phyloP scores from a whole-genome alignment of 2,113 vertebrate species.

The Oryzias celebensis region DNA sequence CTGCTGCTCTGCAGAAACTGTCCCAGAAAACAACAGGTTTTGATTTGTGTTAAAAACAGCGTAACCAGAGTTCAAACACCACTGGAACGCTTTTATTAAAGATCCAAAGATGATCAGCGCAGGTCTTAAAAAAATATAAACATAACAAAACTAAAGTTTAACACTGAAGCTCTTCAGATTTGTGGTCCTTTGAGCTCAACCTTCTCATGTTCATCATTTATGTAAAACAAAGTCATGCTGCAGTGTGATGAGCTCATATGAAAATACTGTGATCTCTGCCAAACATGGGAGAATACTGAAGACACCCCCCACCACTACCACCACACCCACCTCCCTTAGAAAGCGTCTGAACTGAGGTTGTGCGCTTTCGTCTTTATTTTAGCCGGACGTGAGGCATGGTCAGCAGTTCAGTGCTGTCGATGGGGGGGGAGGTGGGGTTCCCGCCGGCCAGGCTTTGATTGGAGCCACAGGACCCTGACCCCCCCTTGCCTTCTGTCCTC shows the following conservation, averaged over 20 bases:
- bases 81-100: too few relatives aligned
- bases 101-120: too few relatives aligned
- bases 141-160: not conserved
- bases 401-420: conserved; percentile 83
- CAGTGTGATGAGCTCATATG: conserved; percentile 71
- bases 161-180: not conserved
- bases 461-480: conserved; percentile 68
- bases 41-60: too few relatives aligned
- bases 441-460: conserved; percentile 68
- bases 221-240: conserved; percentile 82
- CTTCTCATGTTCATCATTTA: conserved; percentile 41
- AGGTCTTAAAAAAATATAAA: too few relatives aligned
- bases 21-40: too few relatives aligned
- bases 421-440: conserved; percentile 67
- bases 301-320: conserved; percentile 15
- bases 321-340: conserved; percentile 36
- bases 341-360: conserved; percentile 40
- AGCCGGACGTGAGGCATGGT: conserved; percentile 89
- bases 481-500: conserved; percentile 80
- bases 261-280: conserved; percentile 79
- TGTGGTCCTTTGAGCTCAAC: conserved; percentile 28
- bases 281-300: conserved; percentile 61
- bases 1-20: too few relatives aligned
- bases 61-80: too few relatives aligned
- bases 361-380: conserved; percentile 77